Base-by-base conservation (phyloP, 2,797 vertebrate genomes). In the Pseudocheirus occidentalis region DNA sequence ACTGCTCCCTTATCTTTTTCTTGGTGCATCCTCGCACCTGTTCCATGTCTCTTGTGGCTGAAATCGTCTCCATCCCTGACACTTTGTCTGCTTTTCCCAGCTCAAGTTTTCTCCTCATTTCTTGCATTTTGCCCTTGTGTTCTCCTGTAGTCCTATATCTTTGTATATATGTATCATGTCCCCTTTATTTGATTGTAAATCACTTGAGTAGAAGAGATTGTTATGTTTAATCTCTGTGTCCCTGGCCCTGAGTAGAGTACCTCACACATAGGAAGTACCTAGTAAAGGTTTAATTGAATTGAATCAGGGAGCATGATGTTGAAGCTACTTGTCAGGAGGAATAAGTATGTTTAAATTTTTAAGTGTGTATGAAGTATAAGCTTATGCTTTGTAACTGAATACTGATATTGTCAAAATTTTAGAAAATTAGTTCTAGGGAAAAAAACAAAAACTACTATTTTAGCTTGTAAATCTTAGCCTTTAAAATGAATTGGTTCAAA, bases 301-400 rank as follows among this genome's bases (percentile, higher is more conserved):
- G 66, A 81, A 81, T 46, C 73, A 27, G 9, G 24, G 40, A 81
- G 40, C 21, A 46, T 81, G 40, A 81, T 81, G 73, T 81, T 81
- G 56, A 57, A 0, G 7, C 28, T 28, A 1, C 62, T 93, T 92
- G 53, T 66, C 90, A 90, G 56, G 93, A 54, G 81, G 50, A 50
- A 27, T 90, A 93, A 10, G 18, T 34, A 29, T 97, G 55, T 55
- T 96, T 16, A 91, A 46, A 55, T 96, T 97, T 95, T 93, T 92
- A 92, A 90, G 50, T 92, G 93, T 55, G 54, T 5, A 0, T 93
- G 91, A 87, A 95, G 92, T 92, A 31, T 29, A 66, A 91, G 93
- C 62, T 5, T 53, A 16, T 90, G 62, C 90, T 97, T 89, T 90
- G 95, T 91, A 92, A 55, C 40, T 91, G 57, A 53, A 5, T 87